Evolutionary conservation across 2,888 invertebrate genomes (phyloP), one percentile per base, ranked within the genome.

Genomic region (Amphiduros pacificus): DNA sequence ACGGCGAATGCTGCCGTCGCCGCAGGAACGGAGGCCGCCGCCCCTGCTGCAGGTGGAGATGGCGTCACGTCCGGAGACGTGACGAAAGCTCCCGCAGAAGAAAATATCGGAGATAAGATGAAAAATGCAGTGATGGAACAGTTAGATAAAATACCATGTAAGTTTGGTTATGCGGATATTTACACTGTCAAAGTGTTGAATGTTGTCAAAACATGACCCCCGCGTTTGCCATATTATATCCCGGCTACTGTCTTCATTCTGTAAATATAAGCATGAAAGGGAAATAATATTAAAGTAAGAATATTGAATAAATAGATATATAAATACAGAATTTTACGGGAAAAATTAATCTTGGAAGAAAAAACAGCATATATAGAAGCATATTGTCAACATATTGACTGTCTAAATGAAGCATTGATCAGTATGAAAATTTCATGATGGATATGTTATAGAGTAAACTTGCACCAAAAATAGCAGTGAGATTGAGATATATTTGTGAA

Each of bases 121-220:
- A 50, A 50, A 26, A 51, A 48, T 24, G 50, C 36, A 11, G 22
- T 58, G 20, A 58, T 50, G 50, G 36, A 51, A 48, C 32, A 49
- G 36, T 40, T 58, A 2, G 49, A 31, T 29, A 50, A 58, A 32
- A 24, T 58, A 27, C 58, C 58, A 29, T 51, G 58, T 58, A 51
- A 58, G 58, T 58, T 11, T 36, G 6, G 20, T n/a, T 5, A n/a
- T 20, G 44, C 6, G 9, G 22, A n/a, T 44, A 4, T 44, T 44
- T 44, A 22, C 20, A 17, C 5, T 11, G n/a, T 4, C 22, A 4
- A 44, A n/a, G n/a, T n/a, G n/a, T n/a, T n/a, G n/a, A n/a, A n/a
- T n/a, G n/a, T n/a, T n/a, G n/a, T n/a, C n/a, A n/a, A n/a, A n/a
- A 51, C 27, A 4, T 9, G 20, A 41, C 41, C 2, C 41, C 41